Percentiles rank a stretch among this genome's conserved stretches.
Evolutionary conservation across 2,888 invertebrate species (phyloP).

Genomic region (Strigamia transsilvanica): DNA sequence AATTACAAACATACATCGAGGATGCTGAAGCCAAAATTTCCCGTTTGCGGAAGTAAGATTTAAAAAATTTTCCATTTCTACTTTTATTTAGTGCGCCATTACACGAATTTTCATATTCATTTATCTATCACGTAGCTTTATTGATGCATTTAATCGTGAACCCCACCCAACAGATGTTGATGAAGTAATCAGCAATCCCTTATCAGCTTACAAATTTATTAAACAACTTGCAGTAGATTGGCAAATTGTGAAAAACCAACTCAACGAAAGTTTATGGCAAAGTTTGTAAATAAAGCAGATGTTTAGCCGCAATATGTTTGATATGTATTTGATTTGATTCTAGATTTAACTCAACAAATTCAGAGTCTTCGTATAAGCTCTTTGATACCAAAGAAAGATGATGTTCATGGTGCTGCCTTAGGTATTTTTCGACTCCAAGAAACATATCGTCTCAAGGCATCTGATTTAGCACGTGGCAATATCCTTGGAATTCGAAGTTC

Average conservation of each 20-base stretch:
- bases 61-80: too few species aligned
- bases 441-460: constrained; percentile 60
- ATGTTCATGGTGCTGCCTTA: constrained; percentile 61
- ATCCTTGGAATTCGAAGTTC: constrained; percentile 57
- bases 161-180: constrained; percentile 54
- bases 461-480: constrained; percentile 59
- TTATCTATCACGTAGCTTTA: constrained; percentile 27
- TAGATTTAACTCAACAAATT: constrained; percentile 30
- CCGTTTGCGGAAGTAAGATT: too few species aligned
- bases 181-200: constrained; percentile 60
- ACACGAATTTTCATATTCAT: background rate
- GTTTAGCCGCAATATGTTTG: too few species aligned
- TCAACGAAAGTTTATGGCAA: too few species aligned
- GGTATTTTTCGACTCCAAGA: constrained; percentile 61
- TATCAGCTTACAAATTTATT: constrained; percentile 57
- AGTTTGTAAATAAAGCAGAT: background rate
- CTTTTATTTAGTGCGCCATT: too few species aligned
- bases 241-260: too few species aligned
- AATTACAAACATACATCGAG: too few species aligned
- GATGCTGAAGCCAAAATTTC: too few species aligned
- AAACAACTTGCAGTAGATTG: too few species aligned
- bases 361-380: background rate
- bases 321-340: too few species aligned
- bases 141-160: constrained; percentile 50
- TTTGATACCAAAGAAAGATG: constrained; percentile 59